Evolutionary conservation across 1,140 invertebrate genomes (phyloP).

Genomic region (Aphelinus certus): DNA sequence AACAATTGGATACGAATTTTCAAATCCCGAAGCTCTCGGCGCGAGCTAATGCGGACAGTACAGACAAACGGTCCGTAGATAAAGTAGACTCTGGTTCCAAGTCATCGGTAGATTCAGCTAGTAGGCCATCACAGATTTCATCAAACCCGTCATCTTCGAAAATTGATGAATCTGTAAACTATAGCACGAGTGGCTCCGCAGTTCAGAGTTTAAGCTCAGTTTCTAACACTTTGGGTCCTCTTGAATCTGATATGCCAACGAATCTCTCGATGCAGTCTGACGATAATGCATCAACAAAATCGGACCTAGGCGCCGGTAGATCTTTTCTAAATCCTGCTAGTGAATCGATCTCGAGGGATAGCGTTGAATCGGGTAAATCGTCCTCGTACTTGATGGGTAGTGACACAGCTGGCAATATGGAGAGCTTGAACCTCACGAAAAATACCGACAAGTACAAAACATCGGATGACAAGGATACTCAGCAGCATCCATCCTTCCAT

Average conservation of each 20-base stretch:
- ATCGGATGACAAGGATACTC: conserved; percentile 52
- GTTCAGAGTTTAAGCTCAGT: background rate
- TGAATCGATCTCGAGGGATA: conserved; percentile 9
- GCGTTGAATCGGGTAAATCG: conserved; percentile 10
- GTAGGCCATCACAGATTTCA: conserved; percentile 37
- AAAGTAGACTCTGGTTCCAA: conserved; percentile 40
- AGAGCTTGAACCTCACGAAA: conserved; percentile 61
- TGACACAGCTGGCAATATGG: conserved; percentile 38
- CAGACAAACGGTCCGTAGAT: conserved; percentile 45
- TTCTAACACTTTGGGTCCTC: conserved; percentile 1
- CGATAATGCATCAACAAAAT: conserved; percentile 49
- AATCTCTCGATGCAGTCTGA: conserved; percentile 61
- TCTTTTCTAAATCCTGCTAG: conserved; percentile 1
- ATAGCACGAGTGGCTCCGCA: background rate
- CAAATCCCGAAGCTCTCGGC: conserved; percentile 85
- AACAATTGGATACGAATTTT: conserved; percentile 84
- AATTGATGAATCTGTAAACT: background rate
- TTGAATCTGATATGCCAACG: conserved; percentile 39
- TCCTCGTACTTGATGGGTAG: conserved; percentile 18
- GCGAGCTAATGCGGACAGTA: conserved; percentile 59
- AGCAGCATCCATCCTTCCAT: conserved; percentile 39
- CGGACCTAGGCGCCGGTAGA: conserved; percentile 42
- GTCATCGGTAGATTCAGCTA: background rate
- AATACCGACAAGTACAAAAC: conserved; percentile 54
- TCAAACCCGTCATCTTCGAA: conserved; percentile 37